Conservation (phyloP, 1,140 invertebrate species). For the Brachionus koreanus region DNA sequence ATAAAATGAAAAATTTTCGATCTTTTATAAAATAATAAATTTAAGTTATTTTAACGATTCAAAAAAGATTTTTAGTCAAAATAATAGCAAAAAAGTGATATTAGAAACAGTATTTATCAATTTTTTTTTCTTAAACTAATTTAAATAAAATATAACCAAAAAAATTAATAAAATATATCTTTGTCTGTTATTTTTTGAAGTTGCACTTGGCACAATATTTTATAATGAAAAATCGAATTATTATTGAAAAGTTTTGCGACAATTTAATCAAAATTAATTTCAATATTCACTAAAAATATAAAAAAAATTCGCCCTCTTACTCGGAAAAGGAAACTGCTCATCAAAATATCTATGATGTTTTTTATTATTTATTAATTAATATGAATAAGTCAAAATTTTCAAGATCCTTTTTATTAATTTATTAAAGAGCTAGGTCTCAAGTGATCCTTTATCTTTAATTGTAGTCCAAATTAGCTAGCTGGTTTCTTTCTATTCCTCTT, state of each 20-base stretch:
- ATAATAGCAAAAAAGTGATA: no score
- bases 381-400: not conserved
- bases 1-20: no score
- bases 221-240: not conserved
- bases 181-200: no score
- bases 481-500: not conserved
- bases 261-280: not conserved
- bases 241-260: not conserved
- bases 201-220: not conserved
- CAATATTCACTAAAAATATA: not conserved
- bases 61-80: no score
- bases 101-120: no score
- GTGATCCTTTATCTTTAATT: slow-evolving; percentile 23
- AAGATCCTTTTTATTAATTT: not conserved
- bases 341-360: not conserved
- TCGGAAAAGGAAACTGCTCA: not conserved
- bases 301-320: not conserved
- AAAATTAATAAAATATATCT: no score
- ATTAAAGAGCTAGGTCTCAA: not conserved
- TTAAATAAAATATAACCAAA: no score
- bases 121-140: no score
- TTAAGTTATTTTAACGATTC: no score
- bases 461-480: not conserved
- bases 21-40: no score
- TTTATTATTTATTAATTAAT: not conserved